A percentile compares a stretch with the other conserved stretches of the same genome.
Evolutionary conservation across 2,797 vertebrate genomes (phyloP).

Genomic region (Microctenopoma stevenorrisi): DNA sequence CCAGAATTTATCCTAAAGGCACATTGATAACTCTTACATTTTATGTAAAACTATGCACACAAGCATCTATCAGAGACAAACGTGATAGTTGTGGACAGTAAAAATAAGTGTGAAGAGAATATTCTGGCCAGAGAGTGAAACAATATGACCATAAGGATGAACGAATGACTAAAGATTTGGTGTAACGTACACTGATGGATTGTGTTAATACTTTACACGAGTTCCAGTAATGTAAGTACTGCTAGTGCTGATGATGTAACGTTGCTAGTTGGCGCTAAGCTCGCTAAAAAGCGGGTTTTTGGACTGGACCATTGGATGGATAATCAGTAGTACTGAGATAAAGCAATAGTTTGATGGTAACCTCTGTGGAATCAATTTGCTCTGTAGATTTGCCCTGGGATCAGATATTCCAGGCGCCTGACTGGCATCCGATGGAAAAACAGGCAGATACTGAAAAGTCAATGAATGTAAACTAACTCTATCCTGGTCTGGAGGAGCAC

Average conservation of each 20-base stretch:
- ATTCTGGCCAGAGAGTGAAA: no score
- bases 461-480: constrained; percentile 59
- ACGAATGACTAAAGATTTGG: no score
- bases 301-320: constrained; percentile 36
- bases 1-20: no score
- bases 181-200: constrained; percentile 2
- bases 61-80: no score
- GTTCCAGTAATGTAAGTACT: constrained; percentile 37
- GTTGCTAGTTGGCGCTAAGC: constrained; percentile 46
- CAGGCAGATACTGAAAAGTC: constrained; percentile 30
- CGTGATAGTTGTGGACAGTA: no score
- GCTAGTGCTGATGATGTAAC: constrained; percentile 55
- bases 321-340: constrained; percentile 11
- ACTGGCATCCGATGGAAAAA: constrained; percentile 51
- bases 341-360: constrained; percentile 6
- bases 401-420: constrained; percentile 3
- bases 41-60: no score
- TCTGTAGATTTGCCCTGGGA: constrained; percentile 47
- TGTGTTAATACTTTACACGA: constrained; percentile 37
- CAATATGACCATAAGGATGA: no score
- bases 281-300: constrained; percentile 3
- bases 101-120: no score
- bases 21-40: no score
- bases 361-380: constrained; percentile 23
- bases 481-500: constrained; percentile 43